Percentiles rank a stretch among this genome's conserved stretches.
These are phyloP conservation scores for Rana temporaria DNA, from an alignment of 2,113 vertebrate genomes.

Conservation along the genomic window DNA sequence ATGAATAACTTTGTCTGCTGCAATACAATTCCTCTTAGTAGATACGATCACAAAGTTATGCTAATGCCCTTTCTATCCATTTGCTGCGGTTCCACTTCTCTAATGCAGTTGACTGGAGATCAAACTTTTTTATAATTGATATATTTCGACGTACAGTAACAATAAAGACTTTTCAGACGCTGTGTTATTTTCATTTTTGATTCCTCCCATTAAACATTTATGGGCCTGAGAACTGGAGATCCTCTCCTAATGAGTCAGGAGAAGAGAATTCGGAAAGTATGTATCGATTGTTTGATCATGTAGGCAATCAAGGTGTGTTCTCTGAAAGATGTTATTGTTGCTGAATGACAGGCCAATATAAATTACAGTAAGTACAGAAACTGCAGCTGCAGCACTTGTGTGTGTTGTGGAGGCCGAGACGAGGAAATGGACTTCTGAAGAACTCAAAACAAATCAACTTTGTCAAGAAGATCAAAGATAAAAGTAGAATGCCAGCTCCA, in stretches of 20 bases:
- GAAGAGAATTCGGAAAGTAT: constrained; percentile 20
- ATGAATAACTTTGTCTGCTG: neutral
- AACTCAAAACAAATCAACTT: no score
- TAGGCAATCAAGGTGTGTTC: constrained; percentile 30
- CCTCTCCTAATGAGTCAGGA: constrained; percentile 7
- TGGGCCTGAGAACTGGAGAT: neutral
- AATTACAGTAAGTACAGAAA: constrained; percentile 7
- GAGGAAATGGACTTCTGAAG: neutral
- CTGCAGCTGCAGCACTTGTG: constrained; percentile 21
- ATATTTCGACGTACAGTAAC: constrained; percentile 12
- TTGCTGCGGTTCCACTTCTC: constrained; percentile 30
- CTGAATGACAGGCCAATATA: constrained; percentile 6
- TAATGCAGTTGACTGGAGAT: constrained; percentile 22
- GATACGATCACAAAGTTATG: neutral
- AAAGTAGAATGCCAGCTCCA: no score
- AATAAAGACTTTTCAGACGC: neutral
- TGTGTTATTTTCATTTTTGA: constrained; percentile 40
- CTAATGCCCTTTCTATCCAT: constrained; percentile 51
- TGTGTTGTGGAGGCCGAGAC: neutral
- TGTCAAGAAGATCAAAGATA: no score
- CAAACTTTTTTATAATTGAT: constrained; percentile 47
- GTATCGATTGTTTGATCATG: constrained; percentile 37
- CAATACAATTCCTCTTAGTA: constrained; percentile 27
- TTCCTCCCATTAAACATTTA: constrained; percentile 35
- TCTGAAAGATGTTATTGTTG: constrained; percentile 22